Base-by-base conservation (phyloP, 2,888 invertebrate species). In the Eupithecia insigniata region DNA sequence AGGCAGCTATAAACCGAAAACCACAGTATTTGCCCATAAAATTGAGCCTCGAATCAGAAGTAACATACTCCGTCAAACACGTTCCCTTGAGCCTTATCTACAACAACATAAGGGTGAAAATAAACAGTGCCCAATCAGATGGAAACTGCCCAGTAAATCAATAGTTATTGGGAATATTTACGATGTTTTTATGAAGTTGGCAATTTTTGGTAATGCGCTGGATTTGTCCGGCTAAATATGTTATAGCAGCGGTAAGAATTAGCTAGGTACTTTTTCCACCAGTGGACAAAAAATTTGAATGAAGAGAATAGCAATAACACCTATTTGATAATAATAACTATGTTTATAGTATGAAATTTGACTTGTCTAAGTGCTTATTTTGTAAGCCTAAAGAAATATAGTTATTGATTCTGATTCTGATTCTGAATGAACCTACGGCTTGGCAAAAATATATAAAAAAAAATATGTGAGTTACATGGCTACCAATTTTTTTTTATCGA, bases 11-110 rank as follows among this genome's bases (percentile, higher is more conserved):
- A 87, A 88, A 87, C 80, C 79, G 80, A 72, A 78, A 80, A 80
- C 83, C 81, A 81, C 81, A 82, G 82, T 80, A 83, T 82, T 75
- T 81, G 78, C 79, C 82, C 87, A 84, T 88, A 88, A 89, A 88
- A 87, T 85, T 84, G 84, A 88, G 85, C 87, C 82, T 78, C 78
- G 75, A 82, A 84, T 82, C 79, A 79, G 78, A 78, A 77, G 73
- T 72, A 77, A 78, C 81, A 71, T 73, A 78, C 79, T 73, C 60
- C 71, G 73, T 69, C 71, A 74, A 74, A 72, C 75, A 70, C 58
- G 68, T 46, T 28, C 36, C 46, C 43, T 46, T 67, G 34, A 28
- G 46, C 55, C 67, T 72, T 76, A 79, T 75, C 36, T 51, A 28
- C 65, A 6, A 62, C 34, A 14, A 16, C 18, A 60, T 76, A 79